Percentiles rank a stretch among this genome's conserved stretches.
These are phyloP conservation scores for Saguinus imperator DNA, from an alignment of 2,113 vertebrate genomes.

Conservation along the genomic window DNA sequence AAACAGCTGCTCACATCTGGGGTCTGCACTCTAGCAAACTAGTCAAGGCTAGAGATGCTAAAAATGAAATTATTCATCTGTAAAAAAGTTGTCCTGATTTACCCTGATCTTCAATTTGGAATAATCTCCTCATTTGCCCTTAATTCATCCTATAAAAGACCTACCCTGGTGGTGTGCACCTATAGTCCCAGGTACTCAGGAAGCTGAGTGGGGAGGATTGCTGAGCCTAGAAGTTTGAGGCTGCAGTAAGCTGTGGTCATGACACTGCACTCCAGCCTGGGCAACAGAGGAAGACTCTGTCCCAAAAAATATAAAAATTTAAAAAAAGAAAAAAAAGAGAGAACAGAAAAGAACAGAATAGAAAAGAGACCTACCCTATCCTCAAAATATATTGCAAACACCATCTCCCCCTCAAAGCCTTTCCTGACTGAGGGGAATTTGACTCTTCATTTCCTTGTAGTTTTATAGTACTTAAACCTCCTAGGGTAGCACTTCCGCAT, in stretches of 20 bases:
- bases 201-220: too few relatives aligned
- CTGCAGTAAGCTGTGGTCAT: too few relatives aligned
- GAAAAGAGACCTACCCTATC: not conserved
- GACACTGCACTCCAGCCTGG: too few relatives aligned
- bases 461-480: constrained; percentile 31
- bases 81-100: not conserved
- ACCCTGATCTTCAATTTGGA: not conserved
- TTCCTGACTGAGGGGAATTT: not conserved
- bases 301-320: too few relatives aligned
- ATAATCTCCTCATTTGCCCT: not conserved
- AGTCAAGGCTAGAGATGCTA: not conserved
- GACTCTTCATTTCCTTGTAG: not conserved
- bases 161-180: not conserved
- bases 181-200: too few relatives aligned
- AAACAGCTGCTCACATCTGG: not conserved
- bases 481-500: not conserved
- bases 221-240: too few relatives aligned
- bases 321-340: too few relatives aligned
- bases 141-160: not conserved
- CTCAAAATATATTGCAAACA: constrained; percentile 19
- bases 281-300: too few relatives aligned
- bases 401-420: not conserved
- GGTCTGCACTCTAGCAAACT: not conserved
- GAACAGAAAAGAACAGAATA: too few relatives aligned
- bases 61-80: not conserved